A percentile compares a stretch with the other conserved stretches of the same genome.
These are phyloP conservation scores for Engystomops pustulosus DNA, from an alignment of 2,113 vertebrate genomes.

Conservation along the genomic window DNA sequence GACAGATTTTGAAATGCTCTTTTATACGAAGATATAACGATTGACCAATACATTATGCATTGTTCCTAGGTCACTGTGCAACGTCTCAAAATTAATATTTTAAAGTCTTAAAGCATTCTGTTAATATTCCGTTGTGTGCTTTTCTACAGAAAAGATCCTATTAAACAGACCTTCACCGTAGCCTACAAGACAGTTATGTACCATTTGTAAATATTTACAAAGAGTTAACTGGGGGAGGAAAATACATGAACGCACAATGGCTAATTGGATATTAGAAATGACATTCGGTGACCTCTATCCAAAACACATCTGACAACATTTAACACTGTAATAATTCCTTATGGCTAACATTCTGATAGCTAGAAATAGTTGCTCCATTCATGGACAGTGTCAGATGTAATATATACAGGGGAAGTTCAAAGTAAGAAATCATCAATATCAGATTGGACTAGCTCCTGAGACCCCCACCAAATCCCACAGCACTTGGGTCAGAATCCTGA, in stretches of 20 bases:
- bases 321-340: not conserved
- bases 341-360: not conserved
- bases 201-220: not conserved
- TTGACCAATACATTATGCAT: too few relatives aligned
- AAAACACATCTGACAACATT: not conserved
- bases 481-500: too few relatives aligned
- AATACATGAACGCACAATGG: not conserved
- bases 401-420: too few relatives aligned
- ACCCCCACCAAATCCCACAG: too few relatives aligned
- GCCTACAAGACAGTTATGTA: not conserved
- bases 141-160: not conserved
- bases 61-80: not conserved
- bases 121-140: not conserved
- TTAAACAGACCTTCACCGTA: not conserved
- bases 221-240: not conserved
- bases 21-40: too few relatives aligned
- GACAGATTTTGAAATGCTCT: too few relatives aligned
- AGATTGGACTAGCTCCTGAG: too few relatives aligned
- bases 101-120: not conserved
- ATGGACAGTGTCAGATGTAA: not conserved
- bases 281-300: not conserved
- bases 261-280: not conserved
- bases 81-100: not conserved
- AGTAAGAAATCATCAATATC: too few relatives aligned
- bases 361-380: not conserved